A percentile compares a stretch with the other conserved stretches of the same genome.
Conservation (phyloP, 2,797 vertebrate species). For the Psittacula derbiana region DNA sequence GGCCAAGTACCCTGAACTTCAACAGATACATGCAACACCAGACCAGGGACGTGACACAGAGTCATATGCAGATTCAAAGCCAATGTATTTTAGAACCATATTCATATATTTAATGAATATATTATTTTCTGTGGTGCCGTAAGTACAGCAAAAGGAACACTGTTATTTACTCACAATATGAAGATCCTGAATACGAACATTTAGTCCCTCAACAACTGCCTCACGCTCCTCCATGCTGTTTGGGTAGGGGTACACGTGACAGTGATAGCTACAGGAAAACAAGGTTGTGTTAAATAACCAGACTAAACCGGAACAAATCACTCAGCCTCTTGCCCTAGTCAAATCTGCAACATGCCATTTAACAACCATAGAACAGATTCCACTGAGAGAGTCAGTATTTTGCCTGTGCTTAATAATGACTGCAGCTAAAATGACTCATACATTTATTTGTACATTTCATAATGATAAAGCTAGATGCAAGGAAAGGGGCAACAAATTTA, state of each 20-base stretch:
- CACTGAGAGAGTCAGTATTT: not conserved
- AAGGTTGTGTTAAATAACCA: not conserved
- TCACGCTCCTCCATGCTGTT: slow-evolving; percentile 86
- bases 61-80: not conserved
- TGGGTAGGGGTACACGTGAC: slow-evolving; percentile 94
- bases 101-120: not conserved
- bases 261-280: slow-evolving; percentile 86
- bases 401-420: not conserved
- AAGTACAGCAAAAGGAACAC: not conserved
- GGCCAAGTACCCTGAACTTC: not conserved
- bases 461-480: not conserved
- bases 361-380: rapidly evolving
- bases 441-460: not conserved
- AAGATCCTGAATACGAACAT: slow-evolving; percentile 91
- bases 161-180: slow-evolving; percentile 80
- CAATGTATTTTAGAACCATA: not conserved
- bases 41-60: not conserved
- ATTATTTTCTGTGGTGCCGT: rapidly evolving
- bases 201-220: slow-evolving; percentile 87
- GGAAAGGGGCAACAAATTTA: not conserved
- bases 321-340: not conserved
- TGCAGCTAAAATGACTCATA: not conserved
- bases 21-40: rapidly evolving
- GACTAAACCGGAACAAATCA: not conserved
- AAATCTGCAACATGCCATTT: not conserved